Evolutionary conservation across 2,113 vertebrate genomes (phyloP), one percentile per base, ranked within the genome.

Genomic region (Aleadryas rufinucha): DNA sequence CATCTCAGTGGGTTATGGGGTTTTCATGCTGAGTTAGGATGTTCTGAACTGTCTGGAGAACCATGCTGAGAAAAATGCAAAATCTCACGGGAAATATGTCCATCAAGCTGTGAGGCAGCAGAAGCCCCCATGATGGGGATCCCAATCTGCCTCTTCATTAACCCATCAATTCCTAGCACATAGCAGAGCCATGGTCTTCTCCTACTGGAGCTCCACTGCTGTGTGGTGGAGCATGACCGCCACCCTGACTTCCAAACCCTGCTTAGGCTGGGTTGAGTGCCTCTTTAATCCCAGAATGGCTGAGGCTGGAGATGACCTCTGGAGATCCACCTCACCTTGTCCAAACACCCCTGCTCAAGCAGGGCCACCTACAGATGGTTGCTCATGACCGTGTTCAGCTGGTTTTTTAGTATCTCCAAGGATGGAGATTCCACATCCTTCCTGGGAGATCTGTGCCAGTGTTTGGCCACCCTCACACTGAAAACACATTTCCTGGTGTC

Each of bases 121-220:
- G 47, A 21, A 71, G 44, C 22, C 21, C 53, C 6, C 0, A 0
- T 42, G 39, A 69, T 0, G 2, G 27, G 45, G 30, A 69, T 70
- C 45, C 54, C n/a, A 61, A 2, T 9, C 24, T 68, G 19, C 41
- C 21, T 16, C 42, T 47, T 78, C 71, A 33, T 42, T 50, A 76
- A 88, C 19, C n/a, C 53, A 47, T 8, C 2, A 1, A 37, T 10
- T 16, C 19, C 64, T n/a, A 75, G 74, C 37, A 41, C 1, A 6
- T 4, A 49, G 49, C 5, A 54, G 4, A 66, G 77, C 31, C 10
- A 8, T 10, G 20, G 33, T 22, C 57, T 30, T 33, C 63, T 59
- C 28, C 26, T n/a, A 1, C 6, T 42, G 45, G 69, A 90, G 20
- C 53, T 80, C 44, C 23, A 5, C n/a, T 84, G 66, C 52, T 30